Percentiles rank a stretch among this genome's conserved stretches.
Conservation (phyloP, 23 tunicate species). For the Ascidia mentula region DNA sequence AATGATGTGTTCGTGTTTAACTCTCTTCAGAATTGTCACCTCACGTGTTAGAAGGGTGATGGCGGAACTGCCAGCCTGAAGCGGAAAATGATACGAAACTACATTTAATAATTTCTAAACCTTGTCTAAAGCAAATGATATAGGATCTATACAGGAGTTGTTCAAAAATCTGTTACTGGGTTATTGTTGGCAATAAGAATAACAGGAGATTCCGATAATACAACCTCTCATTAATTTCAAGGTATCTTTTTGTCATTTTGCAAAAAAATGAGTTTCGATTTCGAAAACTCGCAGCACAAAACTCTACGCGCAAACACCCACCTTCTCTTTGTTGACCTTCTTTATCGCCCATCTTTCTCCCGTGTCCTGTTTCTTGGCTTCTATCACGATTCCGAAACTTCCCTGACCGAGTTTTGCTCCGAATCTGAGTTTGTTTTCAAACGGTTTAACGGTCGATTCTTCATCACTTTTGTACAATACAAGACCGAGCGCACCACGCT, state of each 20-base stretch:
- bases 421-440: slow-evolving; percentile 39
- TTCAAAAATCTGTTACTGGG: too few species aligned
- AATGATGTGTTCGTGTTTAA: slow-evolving; percentile 76
- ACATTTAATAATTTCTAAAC: neutral
- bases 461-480: too few species aligned
- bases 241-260: too few species aligned
- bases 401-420: slow-evolving; percentile 79
- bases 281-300: too few species aligned
- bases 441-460: neutral
- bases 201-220: too few species aligned
- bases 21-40: slow-evolving; percentile 78
- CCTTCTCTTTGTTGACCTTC: slow-evolving; percentile 89
- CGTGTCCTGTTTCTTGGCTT: slow-evolving; percentile 45
- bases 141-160: too few species aligned
- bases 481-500: too few species aligned
- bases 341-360: slow-evolving; percentile 86
- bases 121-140: too few species aligned
- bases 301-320: too few species aligned
- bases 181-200: too few species aligned
- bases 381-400: slow-evolving; percentile 89
- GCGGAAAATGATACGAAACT: neutral
- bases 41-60: slow-evolving; percentile 76
- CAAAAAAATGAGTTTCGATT: too few species aligned
- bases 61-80: slow-evolving; percentile 83
- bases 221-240: too few species aligned